Evolutionary conservation across 2,888 invertebrate genomes (phyloP), one percentile per base, ranked within the genome.

Genomic region (Cryptus armator): DNA sequence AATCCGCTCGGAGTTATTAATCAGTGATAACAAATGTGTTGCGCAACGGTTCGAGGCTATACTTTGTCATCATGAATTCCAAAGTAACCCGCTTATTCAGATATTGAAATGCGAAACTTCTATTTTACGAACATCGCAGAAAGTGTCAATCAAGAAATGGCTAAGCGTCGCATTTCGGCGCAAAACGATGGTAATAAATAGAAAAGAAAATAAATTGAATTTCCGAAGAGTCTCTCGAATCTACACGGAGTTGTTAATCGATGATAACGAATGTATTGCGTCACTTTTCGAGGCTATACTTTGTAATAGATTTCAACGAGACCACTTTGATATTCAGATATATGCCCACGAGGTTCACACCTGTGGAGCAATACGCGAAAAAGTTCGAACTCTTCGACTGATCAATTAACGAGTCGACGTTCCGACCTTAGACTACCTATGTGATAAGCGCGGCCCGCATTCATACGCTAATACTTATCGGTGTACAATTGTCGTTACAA

Each of bases 261-360:
- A 75, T 62, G 85, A 85, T 85, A 85, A 85, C 82, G 71, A 85
- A 70, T 71, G 32, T 46, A 66, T 82, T 71, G 24, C 75, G 79
- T 82, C 85, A 71, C 75, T 67, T 70, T 76, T 82, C 75, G 78
- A 44, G 78, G 85, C 66, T 79, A 76, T 67, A 70, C 66, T 37
- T 46, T 66, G 71, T 80, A 72, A 75, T 62, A 37, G 53, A 19
- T 75, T 46, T 14, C 37, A 53, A 19, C 37, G 29, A 64, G 48
- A 64, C 12, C 14, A 14, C 43, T 66, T 14, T 66, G 44, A 37
- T 32, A 59, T 70, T 53, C n/a, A 64, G 51, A 24, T 64, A 43
- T 16, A 46, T 59, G 68, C 71, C 44, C 46, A 16, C 19, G 48
- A 67, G 82, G 46, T 77, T 83, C 44, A 77, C 82, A 83, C 82